Percentiles rank a stretch among this genome's conserved stretches.
Evolutionary conservation across 2,888 invertebrate genomes (phyloP).

Genomic region (Apomyelois bistriatella): DNA sequence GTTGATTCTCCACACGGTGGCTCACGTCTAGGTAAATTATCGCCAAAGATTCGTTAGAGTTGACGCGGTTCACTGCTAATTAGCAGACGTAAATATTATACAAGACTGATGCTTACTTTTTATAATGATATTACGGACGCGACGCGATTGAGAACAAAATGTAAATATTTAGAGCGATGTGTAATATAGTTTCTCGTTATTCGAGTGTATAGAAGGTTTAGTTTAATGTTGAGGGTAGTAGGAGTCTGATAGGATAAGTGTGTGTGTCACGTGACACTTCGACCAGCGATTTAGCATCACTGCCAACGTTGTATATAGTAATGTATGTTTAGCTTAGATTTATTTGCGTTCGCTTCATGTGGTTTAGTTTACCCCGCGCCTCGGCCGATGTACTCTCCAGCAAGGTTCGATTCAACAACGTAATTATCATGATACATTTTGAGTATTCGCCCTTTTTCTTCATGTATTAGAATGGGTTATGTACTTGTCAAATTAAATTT

Average conservation of each 20-base stretch:
- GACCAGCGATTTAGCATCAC: slow-evolving; percentile 72
- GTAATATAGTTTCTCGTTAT: slow-evolving; percentile 36
- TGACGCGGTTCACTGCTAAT: slow-evolving; percentile 41
- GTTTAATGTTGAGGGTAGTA: slow-evolving; percentile 31
- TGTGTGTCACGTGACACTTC: slow-evolving; percentile 34
- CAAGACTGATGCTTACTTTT: slow-evolving; percentile 75
- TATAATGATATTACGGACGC: slow-evolving; percentile 56
- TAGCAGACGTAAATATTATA: slow-evolving; percentile 56
- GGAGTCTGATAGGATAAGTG: slow-evolving; percentile 51
- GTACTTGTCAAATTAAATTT: too few species aligned
- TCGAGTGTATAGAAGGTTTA: slow-evolving; percentile 32
- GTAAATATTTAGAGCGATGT: slow-evolving; percentile 61
- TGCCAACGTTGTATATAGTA: slow-evolving; percentile 73
- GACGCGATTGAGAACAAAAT: slow-evolving; percentile 47
- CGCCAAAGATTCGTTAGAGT: slow-evolving; percentile 66
- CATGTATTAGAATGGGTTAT: too few species aligned
- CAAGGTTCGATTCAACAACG: background rate
- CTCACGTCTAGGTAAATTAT: slow-evolving; percentile 39
- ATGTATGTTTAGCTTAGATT: slow-evolving; percentile 39
- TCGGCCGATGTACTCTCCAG: slow-evolving; percentile 19
- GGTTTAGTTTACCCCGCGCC: slow-evolving; percentile 34
- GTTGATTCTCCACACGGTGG: slow-evolving; percentile 47
- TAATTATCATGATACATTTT: background rate
- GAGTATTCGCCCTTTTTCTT: too few species aligned
- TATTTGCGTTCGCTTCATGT: slow-evolving; percentile 41